Conservation (phyloP, 2,888 invertebrate genomes). For the Prostheceraeus crozeri region DNA sequence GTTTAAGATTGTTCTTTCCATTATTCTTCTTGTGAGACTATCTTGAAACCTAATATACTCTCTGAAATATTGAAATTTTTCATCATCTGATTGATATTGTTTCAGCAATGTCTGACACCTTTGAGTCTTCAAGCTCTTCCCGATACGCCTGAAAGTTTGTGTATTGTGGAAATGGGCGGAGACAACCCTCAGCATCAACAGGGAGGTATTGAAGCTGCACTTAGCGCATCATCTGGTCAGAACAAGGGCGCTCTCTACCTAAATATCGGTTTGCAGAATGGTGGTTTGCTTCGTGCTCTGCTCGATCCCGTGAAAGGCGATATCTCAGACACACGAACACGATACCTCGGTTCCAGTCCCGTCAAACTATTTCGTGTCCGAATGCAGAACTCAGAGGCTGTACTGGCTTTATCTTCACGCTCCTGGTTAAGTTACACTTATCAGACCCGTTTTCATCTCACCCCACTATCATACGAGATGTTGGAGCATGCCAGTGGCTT, state of each 20-base stretch:
- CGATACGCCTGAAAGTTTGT: constrained; percentile 87
- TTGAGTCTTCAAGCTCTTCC: constrained; percentile 93
- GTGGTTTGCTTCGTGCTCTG: constrained; percentile 82
- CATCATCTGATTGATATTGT: too few relatives aligned
- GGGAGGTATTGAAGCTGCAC: constrained; percentile 7
- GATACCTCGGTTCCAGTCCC: constrained; percentile 87
- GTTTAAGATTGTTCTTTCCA: too few relatives aligned
- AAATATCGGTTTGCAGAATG: constrained; percentile 94
- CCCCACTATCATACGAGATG: constrained; percentile 88
- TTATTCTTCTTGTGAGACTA: too few relatives aligned
- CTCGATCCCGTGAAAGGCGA: constrained; percentile 91
- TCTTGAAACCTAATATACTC: too few relatives aligned
- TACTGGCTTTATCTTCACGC: constrained; percentile 88
- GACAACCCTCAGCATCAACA: neutral
- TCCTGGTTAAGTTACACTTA: constrained; percentile 97
- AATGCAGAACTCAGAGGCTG: constrained; percentile 64
- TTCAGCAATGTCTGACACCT: constrained; percentile 79
- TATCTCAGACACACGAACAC: constrained; percentile 86
- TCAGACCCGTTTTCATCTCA: constrained; percentile 80
- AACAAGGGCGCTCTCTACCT: constrained; percentile 73
- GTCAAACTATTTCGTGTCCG: constrained; percentile 89
- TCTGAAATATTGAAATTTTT: too few relatives aligned
- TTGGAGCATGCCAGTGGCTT: constrained; percentile 96
- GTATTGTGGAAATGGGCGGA: constrained; percentile 71
- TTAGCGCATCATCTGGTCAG: neutral